Conservation (phyloP, 2,113 vertebrate genomes). For the Callaeas wilsoni region DNA sequence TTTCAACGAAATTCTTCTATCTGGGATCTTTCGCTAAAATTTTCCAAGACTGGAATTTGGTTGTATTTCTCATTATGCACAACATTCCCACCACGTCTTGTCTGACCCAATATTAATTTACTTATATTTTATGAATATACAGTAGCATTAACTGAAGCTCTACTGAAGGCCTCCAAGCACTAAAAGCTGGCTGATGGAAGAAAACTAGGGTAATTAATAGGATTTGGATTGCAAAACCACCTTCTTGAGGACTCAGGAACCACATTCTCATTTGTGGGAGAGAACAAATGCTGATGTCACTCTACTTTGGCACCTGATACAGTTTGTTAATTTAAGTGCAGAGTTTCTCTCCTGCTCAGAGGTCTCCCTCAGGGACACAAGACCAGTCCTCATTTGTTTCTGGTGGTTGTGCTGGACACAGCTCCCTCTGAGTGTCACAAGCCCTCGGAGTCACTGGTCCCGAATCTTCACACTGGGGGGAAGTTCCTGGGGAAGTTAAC, state of each 20-base stretch:
- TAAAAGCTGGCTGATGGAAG: not conserved
- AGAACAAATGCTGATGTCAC: not conserved
- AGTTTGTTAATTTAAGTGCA: not conserved
- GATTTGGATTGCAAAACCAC: not conserved
- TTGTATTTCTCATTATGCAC: not conserved
- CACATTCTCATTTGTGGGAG: not conserved
- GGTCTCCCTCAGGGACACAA: not conserved
- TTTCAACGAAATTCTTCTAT: not conserved
- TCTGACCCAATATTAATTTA: not conserved
- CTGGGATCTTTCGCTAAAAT: not conserved
- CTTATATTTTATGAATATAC: not conserved
- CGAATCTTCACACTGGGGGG: rapidly evolving
- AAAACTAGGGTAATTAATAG: not conserved
- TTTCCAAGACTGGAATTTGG: not conserved
- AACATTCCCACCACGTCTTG: not conserved
- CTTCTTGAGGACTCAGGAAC: not conserved
- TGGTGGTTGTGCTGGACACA: not conserved
- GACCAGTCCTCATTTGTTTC: not conserved
- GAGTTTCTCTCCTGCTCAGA: not conserved
- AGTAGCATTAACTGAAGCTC: not conserved
- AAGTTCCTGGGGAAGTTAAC: not conserved
- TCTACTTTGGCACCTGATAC: not conserved
- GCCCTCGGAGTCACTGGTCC: not conserved
- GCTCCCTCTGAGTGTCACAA: not conserved
- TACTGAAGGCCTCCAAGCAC: not conserved